phyloP scores from a whole-genome alignment of 2,888 invertebrate genomes.

The Zaprionus obscuricornis region DNA sequence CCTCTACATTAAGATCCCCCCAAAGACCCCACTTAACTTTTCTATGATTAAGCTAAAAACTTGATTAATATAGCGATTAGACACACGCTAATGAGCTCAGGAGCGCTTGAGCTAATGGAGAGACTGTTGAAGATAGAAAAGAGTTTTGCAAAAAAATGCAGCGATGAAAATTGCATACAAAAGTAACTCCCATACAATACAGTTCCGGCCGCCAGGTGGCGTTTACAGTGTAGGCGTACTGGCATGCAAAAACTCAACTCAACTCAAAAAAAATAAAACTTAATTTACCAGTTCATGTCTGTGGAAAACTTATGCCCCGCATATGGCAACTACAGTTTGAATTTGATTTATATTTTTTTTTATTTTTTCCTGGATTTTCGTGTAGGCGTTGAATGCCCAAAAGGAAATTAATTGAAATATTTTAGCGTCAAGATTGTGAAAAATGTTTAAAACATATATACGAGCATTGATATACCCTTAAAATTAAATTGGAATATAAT shows the following conservation, averaged over 20 bases:
- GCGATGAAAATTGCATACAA: too few relatives aligned
- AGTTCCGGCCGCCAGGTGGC: conserved; percentile 31
- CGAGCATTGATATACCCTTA: too few relatives aligned
- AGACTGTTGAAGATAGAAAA: not conserved
- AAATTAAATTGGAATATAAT: too few relatives aligned
- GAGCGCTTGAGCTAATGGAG: too few relatives aligned
- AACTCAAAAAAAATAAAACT: not conserved
- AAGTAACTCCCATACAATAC: conserved; percentile 15
- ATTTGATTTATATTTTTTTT: conserved; percentile 8
- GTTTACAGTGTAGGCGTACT: conserved; percentile 21
- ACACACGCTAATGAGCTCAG: conserved; percentile 22
- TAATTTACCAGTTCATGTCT: conserved; percentile 4
- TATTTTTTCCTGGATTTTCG: conserved; percentile 1
- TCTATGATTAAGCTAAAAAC: conserved; percentile 26
- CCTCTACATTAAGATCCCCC: conserved; percentile 6
- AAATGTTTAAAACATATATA: too few relatives aligned
- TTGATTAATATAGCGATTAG: conserved; percentile 35
- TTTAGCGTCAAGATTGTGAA: too few relatives aligned
- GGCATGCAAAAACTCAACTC: conserved; percentile 2
- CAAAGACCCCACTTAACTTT: conserved; percentile 15
- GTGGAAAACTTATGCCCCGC: conserved; percentile 5
- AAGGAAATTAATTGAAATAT: too few relatives aligned
- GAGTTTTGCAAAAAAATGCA: too few relatives aligned
- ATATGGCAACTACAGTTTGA: not conserved
- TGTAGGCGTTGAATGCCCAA: conserved; percentile 12